Percentiles rank a stretch among this genome's conserved stretches.
Evolutionary conservation across 2,797 vertebrate genomes (phyloP).

Genomic region (Luscinia luscinia): DNA sequence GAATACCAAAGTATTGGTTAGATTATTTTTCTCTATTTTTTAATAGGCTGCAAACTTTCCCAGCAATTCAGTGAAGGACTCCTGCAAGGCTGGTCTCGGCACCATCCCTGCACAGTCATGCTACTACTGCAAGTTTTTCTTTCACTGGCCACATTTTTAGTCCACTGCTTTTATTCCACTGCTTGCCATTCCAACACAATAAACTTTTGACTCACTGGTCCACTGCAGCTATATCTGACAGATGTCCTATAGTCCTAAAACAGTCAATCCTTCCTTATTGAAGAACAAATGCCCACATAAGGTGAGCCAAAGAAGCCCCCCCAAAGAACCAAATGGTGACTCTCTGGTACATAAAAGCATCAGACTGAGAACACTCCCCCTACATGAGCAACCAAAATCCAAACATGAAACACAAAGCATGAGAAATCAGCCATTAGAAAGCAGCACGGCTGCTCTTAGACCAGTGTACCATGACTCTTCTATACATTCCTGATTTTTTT

Average conservation of each 20-base stretch:
- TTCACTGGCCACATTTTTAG: not conserved
- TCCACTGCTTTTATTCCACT: not conserved
- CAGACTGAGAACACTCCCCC: not conserved
- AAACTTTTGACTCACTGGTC: not conserved
- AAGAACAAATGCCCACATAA: not conserved
- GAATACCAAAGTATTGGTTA: not conserved
- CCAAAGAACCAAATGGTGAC: not conserved
- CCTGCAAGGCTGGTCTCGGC: not conserved
- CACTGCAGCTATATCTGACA: not conserved
- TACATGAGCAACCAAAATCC: not conserved
- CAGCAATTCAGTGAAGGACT: not conserved
- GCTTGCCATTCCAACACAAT: not conserved
- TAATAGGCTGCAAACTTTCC: not conserved
- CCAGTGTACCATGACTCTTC: not conserved
- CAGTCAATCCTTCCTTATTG: not conserved
- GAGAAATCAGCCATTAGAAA: not conserved
- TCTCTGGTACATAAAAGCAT: not conserved
- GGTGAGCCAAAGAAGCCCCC: accelerated
- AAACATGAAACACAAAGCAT: not conserved
- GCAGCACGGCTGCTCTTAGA: not conserved
- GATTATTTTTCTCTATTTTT: not conserved
- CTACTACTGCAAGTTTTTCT: not conserved
- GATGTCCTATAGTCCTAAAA: not conserved
- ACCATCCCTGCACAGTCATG: not conserved
- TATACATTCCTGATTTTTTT: not conserved